phyloP scores from a whole-genome alignment of 2,113 vertebrate species.

The Acanthisitta chloris region DNA sequence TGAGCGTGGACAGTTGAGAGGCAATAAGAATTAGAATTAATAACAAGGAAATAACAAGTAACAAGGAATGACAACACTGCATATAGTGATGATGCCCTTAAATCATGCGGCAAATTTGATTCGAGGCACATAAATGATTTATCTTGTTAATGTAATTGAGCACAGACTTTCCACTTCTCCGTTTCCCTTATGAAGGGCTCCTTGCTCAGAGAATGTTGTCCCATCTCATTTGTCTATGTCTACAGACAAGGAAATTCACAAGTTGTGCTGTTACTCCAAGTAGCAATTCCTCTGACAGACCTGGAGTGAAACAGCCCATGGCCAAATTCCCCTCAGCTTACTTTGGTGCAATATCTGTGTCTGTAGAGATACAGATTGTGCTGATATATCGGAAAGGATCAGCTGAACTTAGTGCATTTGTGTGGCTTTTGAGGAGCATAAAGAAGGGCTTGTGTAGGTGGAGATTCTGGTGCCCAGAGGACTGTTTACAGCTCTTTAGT shows the following conservation, averaged over 20 bases:
- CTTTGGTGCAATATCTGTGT: background rate
- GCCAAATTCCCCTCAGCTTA: background rate
- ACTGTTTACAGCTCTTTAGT: background rate
- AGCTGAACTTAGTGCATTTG: background rate
- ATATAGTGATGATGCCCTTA: background rate
- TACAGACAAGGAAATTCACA: background rate
- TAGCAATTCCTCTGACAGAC: background rate
- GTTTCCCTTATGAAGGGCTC: background rate
- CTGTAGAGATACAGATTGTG: background rate
- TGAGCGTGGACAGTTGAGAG: background rate
- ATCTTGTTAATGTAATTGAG: background rate
- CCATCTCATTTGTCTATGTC: background rate
- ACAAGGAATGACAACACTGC: slow-evolving; percentile 37
- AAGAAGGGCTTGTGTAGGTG: background rate
- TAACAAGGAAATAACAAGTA: slow-evolving; percentile 39
- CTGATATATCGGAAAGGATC: background rate
- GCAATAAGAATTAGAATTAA: slow-evolving; percentile 36
- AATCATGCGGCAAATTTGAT: slow-evolving; percentile 20
- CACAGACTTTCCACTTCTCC: background rate
- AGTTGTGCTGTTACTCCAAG: background rate
- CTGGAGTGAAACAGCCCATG: background rate
- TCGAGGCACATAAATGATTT: slow-evolving; percentile 21
- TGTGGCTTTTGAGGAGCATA: background rate
- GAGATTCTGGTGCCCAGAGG: background rate
- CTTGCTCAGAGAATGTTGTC: background rate